phyloP scores from a whole-genome alignment of 30 jellyfish, hydroid and myxozoan genomes.

The Aurelia aurita complex sp. Pacific region DNA sequence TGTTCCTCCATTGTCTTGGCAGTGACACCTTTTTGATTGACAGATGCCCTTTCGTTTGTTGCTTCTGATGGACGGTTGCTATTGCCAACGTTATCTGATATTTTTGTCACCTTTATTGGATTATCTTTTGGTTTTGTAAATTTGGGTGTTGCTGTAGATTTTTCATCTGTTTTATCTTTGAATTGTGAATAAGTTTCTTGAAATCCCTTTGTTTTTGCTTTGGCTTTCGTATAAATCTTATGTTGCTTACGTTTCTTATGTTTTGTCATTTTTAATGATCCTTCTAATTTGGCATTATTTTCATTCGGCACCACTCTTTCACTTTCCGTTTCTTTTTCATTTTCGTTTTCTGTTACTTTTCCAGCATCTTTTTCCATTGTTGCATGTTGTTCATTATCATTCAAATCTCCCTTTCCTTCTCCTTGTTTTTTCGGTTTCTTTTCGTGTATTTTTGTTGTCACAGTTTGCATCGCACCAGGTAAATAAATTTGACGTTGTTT shows the following conservation, averaged over 20 bases:
- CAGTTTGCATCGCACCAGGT: conserved; percentile 53
- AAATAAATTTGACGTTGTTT: conserved; percentile 47
- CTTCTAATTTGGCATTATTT: not conserved
- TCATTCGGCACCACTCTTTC: not conserved
- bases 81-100: conserved; percentile 21
- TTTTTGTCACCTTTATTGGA: conserved; percentile 41
- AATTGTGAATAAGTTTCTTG: conserved; percentile 10
- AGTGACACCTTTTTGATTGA: not conserved
- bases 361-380: conserved; percentile 15
- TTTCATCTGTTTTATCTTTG: conserved; percentile 4
- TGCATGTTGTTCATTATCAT: conserved; percentile 20
- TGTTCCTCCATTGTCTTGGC: conserved; percentile 12
- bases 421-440: conserved; percentile 51
- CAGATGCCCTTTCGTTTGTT: not conserved
- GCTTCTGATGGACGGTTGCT: conserved; percentile 43
- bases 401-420: conserved; percentile 10
- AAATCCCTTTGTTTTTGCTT: not conserved
- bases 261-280: not conserved
- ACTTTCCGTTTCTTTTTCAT: conserved; percentile 6
- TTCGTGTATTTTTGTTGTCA: conserved; percentile 68
- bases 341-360: conserved; percentile 34
- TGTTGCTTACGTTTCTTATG: not conserved
- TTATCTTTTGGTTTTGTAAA: conserved; percentile 49
- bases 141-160: conserved; percentile 56
- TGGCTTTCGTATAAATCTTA: not conserved